Evolutionary conservation across 2,888 invertebrate genomes (phyloP), one percentile per base, ranked within the genome.

Genomic region (Flexamia atlantica): DNA sequence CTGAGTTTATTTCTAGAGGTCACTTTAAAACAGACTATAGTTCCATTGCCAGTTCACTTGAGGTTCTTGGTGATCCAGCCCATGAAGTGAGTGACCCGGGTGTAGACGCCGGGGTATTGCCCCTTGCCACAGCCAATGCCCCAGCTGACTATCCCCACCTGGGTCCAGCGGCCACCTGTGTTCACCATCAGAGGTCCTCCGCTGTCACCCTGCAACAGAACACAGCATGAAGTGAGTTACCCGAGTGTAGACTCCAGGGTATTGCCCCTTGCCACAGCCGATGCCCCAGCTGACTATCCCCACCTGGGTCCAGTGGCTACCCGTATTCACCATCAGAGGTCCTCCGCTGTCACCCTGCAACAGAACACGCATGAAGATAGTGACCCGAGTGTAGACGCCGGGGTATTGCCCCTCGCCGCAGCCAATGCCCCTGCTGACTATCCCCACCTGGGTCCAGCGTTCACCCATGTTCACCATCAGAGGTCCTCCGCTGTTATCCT

Each of bases 121-220:
- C 97, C 97, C 91, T 97, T 97, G 83, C 97, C 97, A 89, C 97
- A 97, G 50, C 97, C 97, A 87, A 97, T 97, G 85, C 97, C 97
- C 97, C 97, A 97, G 17, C 97, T 97, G 25, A 97, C 97, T 76
- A 97, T 94, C 81, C 97, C 97, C 23, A 96, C 95, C 91, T 97
- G 97, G 0, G 93, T 94, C 95, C 96, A 97, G 85, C 93, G 93
- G 4, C 93, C 93, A 5, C 94, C 94, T 83, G 94, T 94, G 88
- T 94, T 94, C 14, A 97, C 93, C 94, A 97, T 95, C 88, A 97
- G 90, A 0, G 97, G 97, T 5, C 97, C 97, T 70, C 97, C 97
- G 87, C 97, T 97, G 90, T 97, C 97, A 70, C 97, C 97, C 97
- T 97, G 90, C 60, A 89, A 53, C n/a, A n/a, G n/a, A n/a, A n/a